Evolutionary conservation across 2,113 vertebrate species (phyloP), one percentile per base, ranked within the genome.

Genomic region (Boleophthalmus pectinirostris): DNA sequence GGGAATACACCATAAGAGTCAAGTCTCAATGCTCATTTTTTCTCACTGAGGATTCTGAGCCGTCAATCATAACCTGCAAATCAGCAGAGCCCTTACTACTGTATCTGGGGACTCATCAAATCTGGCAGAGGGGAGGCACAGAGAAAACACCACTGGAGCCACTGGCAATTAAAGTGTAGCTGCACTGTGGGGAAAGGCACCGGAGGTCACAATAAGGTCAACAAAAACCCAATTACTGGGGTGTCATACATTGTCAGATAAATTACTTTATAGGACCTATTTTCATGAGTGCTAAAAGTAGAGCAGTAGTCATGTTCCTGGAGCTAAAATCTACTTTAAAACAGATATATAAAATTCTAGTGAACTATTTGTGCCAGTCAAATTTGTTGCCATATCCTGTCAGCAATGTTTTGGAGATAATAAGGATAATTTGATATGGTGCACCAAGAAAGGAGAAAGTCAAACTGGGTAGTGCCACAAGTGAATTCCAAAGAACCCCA

Each of bases 161-260:
- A 73, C 70, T 3, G 56, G 77, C 89, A 89, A 90, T 92, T 91
- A 90, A 83, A 87, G 69, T 38, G 72, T 66, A 57, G 82, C 75
- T 75, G 73, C 23, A n/a, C 77, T 23, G 70, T 0, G 10, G 74
- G 47, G 70, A 65, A 38, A 67, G 33, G 68, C 68, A 68, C 75
- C 63, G 0, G 35, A 78, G 82, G 83, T 64, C 80, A 81, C 79
- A 77, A 25, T 79, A 70, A 82, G 84, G 87, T 84, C 84, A 82
- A 78, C 0, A 61, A 57, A 75, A 81, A 82, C 88, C 84, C 89
- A 92, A 90, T 92, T 91, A 90, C 84, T 74, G 78, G 72, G 82
- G 74, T 72, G 80, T 83, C 85, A 70, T 82, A 82, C 23, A 57
- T 68, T 74, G 85, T 77, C 78, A 79, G 78, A 49, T 15, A 68